Evolutionary conservation across 2,888 invertebrate genomes (phyloP), one percentile per base, ranked within the genome.

Genomic region (Trichacis sp.): DNA sequence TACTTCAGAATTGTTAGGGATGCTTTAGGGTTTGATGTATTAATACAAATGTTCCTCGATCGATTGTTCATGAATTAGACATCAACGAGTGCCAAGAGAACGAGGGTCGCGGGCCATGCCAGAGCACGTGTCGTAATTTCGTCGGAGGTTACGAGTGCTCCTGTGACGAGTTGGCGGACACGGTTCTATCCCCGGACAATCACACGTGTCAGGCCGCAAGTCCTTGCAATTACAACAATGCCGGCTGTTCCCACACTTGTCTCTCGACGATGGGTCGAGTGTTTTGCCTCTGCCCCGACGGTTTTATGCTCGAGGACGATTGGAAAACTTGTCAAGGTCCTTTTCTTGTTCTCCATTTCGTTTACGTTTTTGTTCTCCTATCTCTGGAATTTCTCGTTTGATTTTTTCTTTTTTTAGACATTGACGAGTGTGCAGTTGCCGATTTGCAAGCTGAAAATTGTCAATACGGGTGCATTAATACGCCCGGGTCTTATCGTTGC

Each of bases 171-270:
- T 82, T 88, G 36, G 86, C 87, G 17, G 89, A 89, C 50, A 89
- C 89, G 3, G 80, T 84, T 52, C 85, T 91, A 67, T 83, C 86
- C 5, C 64, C 81, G 6, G 89, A 90, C 84, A 87, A 86, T 72
- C 88, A 88, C 77, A 86, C 87, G 19, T 90, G 90, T 71, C 84
- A 85, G 66, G 86, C 88, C 75, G 86, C 88, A 54, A 86, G 88
- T 76, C 87, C 89, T 49, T 90, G 90, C 74, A 79, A 78, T 38
- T 78, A 83, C 42, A 80, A 84, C 59, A 87, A 87, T 69, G 87
- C 87, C 8, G 89, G 89, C 36, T 90, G 90, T 81, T 87, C 87
- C 11, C 89, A 90, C 70, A 84, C 85, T 36, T 91, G 91, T 77
- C 85, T 87, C 55, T 89, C 90, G 74, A 87, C 88, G 1, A 85